A percentile compares a stretch with the other conserved stretches of the same genome.
These are phyloP conservation scores for Melanotaenia maccullochi DNA, from an alignment of 2,797 vertebrate genomes.

Conservation along the genomic window DNA sequence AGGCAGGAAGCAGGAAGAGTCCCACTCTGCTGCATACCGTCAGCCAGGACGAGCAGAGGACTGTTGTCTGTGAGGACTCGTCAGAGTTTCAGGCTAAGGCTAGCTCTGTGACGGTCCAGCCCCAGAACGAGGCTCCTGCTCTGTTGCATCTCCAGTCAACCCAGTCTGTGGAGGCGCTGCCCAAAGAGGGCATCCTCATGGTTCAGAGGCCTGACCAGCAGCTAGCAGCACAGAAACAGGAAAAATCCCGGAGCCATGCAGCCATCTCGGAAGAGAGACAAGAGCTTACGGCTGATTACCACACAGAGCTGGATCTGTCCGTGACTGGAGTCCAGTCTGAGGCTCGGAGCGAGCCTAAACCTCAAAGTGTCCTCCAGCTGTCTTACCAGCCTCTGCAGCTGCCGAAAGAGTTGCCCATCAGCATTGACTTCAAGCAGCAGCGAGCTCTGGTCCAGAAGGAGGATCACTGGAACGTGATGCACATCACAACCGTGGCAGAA, in stretches of 20 bases:
- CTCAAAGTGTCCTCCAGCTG: conserved; percentile 79
- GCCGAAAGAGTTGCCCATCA: conserved; percentile 83
- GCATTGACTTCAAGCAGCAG: conserved; percentile 77
- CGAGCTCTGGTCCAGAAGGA: conserved; percentile 86
- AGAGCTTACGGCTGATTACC: conserved; percentile 77
- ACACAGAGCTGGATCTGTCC: conserved; percentile 75
- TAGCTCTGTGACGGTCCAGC: conserved; percentile 59
- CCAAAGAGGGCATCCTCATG: conserved; percentile 83
- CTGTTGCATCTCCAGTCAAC: conserved; percentile 80
- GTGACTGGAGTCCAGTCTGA: conserved; percentile 72
- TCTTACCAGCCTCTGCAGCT: conserved; percentile 79
- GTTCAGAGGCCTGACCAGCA: conserved; percentile 77
- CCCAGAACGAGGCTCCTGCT: conserved; percentile 69
- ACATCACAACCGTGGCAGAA: conserved; percentile 80
- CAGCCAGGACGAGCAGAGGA: conserved; percentile 78
- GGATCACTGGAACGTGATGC: conserved; percentile 81
- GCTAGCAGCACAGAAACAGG: conserved; percentile 77
- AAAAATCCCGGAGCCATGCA: conserved; percentile 78
- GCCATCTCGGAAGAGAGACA: conserved; percentile 80
- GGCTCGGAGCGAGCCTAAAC: conserved; percentile 72
- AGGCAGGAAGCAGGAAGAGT: conserved; percentile 76
- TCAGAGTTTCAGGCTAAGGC: conserved; percentile 71
- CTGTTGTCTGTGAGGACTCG: conserved; percentile 75
- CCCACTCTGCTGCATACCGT: conserved; percentile 80
- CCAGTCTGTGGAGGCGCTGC: conserved; percentile 72